These are phyloP conservation scores for Maccullochella peelii DNA, from an alignment of 2,113 vertebrate species.

Conservation along the genomic window DNA sequence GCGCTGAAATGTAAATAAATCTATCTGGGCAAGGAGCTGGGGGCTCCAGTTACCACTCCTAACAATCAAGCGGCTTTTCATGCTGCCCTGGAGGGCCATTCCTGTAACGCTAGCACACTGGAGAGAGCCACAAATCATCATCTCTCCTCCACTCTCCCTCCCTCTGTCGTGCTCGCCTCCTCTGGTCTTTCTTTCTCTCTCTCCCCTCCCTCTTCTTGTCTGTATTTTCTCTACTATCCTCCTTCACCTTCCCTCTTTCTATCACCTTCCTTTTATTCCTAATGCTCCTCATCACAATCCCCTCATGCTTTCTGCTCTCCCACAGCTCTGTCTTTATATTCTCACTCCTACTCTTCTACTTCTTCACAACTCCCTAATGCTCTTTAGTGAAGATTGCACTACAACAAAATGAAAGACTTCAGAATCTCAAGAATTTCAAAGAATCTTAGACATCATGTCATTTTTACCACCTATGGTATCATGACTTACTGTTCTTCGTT, in stretches of 20 bases:
- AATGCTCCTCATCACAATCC: slow-evolving; percentile 56
- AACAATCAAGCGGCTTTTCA: slow-evolving; percentile 86
- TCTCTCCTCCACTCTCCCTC: slow-evolving; percentile 39
- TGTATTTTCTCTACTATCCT: slow-evolving; percentile 7
- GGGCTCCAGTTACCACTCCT: slow-evolving; percentile 84
- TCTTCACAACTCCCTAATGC: slow-evolving; percentile 33
- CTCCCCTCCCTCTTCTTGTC: not conserved
- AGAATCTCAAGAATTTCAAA: too few species aligned
- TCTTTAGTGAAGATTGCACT: slow-evolving; percentile 3
- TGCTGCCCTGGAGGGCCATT: slow-evolving; percentile 85
- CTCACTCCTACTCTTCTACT: slow-evolving; percentile 16
- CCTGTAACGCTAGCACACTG: slow-evolving; percentile 83
- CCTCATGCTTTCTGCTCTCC: slow-evolving; percentile 46
- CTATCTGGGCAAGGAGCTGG: slow-evolving; percentile 77
- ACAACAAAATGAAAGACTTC: slow-evolving; percentile 23
- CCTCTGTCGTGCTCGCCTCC: slow-evolving; percentile 19
- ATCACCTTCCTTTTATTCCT: slow-evolving; percentile 40
- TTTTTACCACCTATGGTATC: slow-evolving; percentile 1
- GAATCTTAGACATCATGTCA: slow-evolving; percentile 27
- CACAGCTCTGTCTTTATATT: slow-evolving; percentile 53
- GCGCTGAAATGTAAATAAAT: slow-evolving; percentile 88
- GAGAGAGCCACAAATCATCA: slow-evolving; percentile 85
- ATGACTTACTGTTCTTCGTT: too few species aligned
- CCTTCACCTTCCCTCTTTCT: slow-evolving; percentile 15
- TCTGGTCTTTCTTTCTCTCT: slow-evolving; percentile 1